Conservation (phyloP, 1,140 invertebrate species). For the Cepaea nemoralis region DNA sequence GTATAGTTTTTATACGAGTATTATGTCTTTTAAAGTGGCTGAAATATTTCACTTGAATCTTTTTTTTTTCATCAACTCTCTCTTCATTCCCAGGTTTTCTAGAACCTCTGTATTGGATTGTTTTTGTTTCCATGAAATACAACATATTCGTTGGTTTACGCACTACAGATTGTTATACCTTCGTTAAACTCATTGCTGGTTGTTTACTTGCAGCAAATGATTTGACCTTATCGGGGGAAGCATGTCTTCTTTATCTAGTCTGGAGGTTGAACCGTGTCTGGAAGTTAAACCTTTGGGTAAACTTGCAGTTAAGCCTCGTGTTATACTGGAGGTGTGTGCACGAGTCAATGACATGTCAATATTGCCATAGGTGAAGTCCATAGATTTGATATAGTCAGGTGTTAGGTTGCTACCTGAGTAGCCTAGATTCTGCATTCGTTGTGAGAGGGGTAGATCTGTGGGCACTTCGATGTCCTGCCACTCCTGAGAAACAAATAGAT, state of each 20-base stretch:
- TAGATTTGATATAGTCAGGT: constrained; percentile 56
- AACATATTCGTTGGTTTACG: no score
- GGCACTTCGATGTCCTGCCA: constrained; percentile 62
- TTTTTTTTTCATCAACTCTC: no score
- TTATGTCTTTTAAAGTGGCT: no score
- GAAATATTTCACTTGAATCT: no score
- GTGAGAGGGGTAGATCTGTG: constrained; percentile 61
- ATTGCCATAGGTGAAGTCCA: constrained; percentile 64
- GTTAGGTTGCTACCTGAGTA: constrained; percentile 63
- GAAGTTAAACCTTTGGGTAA: background rate
- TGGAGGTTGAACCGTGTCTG: background rate
- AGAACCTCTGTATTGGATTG: no score
- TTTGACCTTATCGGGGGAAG: constrained; percentile 40
- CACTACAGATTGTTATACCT: no score
- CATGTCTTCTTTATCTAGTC: background rate
- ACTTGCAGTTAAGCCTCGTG: background rate
- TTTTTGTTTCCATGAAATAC: no score
- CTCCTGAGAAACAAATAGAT: constrained; percentile 51
- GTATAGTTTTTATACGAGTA: no score
- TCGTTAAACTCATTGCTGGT: no score
- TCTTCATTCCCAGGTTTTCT: no score
- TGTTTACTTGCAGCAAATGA: background rate
- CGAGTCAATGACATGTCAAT: constrained; percentile 50
- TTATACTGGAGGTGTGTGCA: constrained; percentile 19
- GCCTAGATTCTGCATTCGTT: constrained; percentile 63